Percentiles rank a stretch among this genome's conserved stretches.
Evolutionary conservation across 1,140 invertebrate genomes (phyloP).

Genomic region (Macrostomum lignano): DNA sequence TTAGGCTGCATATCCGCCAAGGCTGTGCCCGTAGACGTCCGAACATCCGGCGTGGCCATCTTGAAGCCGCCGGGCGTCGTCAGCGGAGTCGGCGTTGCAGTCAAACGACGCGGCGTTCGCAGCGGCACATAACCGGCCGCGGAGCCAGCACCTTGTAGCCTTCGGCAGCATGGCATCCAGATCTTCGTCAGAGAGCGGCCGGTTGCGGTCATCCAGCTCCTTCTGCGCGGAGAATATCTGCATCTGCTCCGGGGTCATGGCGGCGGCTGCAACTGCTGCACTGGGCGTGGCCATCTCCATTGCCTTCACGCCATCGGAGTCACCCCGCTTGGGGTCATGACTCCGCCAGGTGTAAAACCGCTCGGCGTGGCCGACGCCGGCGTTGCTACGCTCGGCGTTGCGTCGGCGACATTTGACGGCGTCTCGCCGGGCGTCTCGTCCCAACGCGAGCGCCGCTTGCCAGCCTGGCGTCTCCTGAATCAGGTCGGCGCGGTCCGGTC

Average conservation of each 20-base stretch:
- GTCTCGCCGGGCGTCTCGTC: slow-evolving; percentile 51
- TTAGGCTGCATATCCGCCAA: slow-evolving; percentile 88
- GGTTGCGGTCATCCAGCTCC: slow-evolving; percentile 87
- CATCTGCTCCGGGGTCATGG: slow-evolving; percentile 93
- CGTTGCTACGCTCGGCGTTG: slow-evolving; percentile 21
- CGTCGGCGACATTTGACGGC: slow-evolving; percentile 30
- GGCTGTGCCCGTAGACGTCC: slow-evolving; percentile 22
- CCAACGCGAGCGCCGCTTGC: slow-evolving; percentile 69
- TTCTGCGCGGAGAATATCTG: slow-evolving; percentile 94
- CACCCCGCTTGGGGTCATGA: slow-evolving; percentile 25
- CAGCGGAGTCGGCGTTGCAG: slow-evolving; percentile 84
- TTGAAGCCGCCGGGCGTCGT: slow-evolving; percentile 68
- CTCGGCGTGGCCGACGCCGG: slow-evolving; percentile 12
- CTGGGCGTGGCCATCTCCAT: slow-evolving; percentile 81
- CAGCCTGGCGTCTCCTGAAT: slow-evolving; percentile 69
- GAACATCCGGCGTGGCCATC: slow-evolving; percentile 36
- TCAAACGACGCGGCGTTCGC: slow-evolving; percentile 75
- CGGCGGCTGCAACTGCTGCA: slow-evolving; percentile 30
- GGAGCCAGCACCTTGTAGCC: slow-evolving; percentile 86
- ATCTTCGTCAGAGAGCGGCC: slow-evolving; percentile 80
- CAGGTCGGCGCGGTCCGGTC: slow-evolving; percentile 33
- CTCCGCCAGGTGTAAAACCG: slow-evolving; percentile 33
- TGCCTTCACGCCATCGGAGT: slow-evolving; percentile 84
- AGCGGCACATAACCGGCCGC: slow-evolving; percentile 79
- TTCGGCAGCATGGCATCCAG: slow-evolving; percentile 77